phyloP scores from a whole-genome alignment of 2,888 invertebrate species.

The Chrysotoxum bicinctum region DNA sequence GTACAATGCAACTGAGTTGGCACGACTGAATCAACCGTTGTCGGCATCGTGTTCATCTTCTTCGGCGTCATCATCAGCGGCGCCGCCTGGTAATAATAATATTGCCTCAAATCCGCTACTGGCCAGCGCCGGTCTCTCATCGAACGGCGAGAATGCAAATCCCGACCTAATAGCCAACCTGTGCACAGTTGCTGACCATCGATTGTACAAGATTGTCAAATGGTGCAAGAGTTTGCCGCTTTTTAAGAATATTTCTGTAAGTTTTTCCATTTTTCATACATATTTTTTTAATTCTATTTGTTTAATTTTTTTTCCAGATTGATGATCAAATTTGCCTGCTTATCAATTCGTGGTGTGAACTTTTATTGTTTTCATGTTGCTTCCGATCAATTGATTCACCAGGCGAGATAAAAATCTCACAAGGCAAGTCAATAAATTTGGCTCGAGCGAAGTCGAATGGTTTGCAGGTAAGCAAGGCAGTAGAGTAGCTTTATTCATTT shows the following conservation, averaged over 20 bases:
- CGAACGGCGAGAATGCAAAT: conserved; percentile 85
- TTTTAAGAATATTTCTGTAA: conserved; percentile 96
- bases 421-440: conserved; percentile 81
- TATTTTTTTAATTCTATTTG: background rate
- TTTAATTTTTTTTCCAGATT: conserved; percentile 85
- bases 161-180: conserved; percentile 94
- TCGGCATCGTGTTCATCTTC: conserved; percentile 77
- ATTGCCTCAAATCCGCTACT: conserved; percentile 83
- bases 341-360: conserved; percentile 98
- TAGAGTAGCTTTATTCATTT: background rate
- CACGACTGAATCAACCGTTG: conserved; percentile 83
- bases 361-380: conserved; percentile 95
- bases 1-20: conserved; percentile 92
- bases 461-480: conserved; percentile 82
- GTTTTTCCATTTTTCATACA: conserved; percentile 75
- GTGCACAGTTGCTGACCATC: conserved; percentile 96
- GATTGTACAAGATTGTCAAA: conserved; percentile 97
- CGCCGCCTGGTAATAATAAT: conserved; percentile 77
- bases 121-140: conserved; percentile 83
- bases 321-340: conserved; percentile 98
- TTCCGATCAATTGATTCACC: conserved; percentile 96
- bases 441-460: conserved; percentile 81
- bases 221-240: conserved; percentile 99
- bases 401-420: conserved; percentile 90
- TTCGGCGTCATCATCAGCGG: conserved; percentile 74